These are phyloP conservation scores for Portunus trituberculatus DNA, from an alignment of 1,140 invertebrate genomes.

Conservation along the genomic window DNA sequence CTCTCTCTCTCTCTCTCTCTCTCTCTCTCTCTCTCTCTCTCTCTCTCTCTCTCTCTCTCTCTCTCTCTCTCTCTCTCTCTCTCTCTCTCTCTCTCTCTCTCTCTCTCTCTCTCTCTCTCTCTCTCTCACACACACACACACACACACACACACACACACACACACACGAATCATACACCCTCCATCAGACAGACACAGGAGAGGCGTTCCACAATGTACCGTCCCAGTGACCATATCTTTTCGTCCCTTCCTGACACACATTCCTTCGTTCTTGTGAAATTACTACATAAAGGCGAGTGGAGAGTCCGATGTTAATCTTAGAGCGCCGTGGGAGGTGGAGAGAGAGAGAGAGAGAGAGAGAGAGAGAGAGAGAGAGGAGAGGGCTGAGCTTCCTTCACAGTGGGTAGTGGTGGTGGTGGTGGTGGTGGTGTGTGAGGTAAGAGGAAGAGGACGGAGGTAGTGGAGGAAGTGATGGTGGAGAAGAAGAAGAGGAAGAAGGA, in stretches of 20 bases:
- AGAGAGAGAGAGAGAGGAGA: not conserved
- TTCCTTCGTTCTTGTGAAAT: slow-evolving; percentile 61
- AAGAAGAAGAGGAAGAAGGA: not conserved
- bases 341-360: not conserved
- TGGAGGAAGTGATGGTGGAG: not conserved
- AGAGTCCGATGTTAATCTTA: slow-evolving; percentile 44
- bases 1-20: not conserved
- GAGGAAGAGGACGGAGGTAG: not conserved
- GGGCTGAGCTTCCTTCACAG: not conserved
- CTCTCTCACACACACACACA: not conserved
- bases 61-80: not conserved
- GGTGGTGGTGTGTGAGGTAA: not conserved
- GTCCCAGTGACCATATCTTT: not conserved
- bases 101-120: not conserved
- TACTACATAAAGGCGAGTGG: slow-evolving; percentile 45
- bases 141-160: not conserved
- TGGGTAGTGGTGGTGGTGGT: not conserved
- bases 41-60: no score
- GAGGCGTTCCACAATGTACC: not conserved
- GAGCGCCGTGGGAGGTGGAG: slow-evolving; percentile 47
- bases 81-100: not conserved
- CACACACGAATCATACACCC: not conserved
- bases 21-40: not conserved
- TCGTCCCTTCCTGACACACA: not conserved
- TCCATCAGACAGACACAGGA: not conserved